These are phyloP conservation scores for Danaus chrysippus DNA, from an alignment of 2,888 invertebrate genomes.

Conservation along the genomic window DNA sequence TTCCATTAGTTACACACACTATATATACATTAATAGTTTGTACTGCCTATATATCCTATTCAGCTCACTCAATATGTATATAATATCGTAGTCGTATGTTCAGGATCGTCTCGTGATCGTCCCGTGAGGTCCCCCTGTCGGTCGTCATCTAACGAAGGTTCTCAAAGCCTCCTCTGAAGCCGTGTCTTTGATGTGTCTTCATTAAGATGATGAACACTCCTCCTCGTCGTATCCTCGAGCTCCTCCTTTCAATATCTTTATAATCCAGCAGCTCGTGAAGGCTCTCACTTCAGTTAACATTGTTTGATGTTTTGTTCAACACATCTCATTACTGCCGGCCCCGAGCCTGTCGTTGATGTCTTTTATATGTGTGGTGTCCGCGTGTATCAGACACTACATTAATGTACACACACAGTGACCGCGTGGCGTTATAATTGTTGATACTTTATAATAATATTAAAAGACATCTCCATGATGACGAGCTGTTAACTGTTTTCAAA, in stretches of 20 bases:
- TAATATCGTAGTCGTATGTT: no score
- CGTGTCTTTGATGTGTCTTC: slow-evolving; percentile 58
- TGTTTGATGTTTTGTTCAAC: no score
- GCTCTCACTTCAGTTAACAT: no score
- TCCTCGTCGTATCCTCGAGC: slow-evolving; percentile 19
- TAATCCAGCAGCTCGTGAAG: background rate
- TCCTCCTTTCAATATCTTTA: slow-evolving; percentile 15
- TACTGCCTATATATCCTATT: no score
- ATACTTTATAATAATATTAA: no score
- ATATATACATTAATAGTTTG: no score
- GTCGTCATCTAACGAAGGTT: slow-evolving; percentile 33
- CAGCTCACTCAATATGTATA: no score
- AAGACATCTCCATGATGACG: no score
- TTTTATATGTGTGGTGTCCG: slow-evolving; percentile 39
- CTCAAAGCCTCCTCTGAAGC: slow-evolving; percentile 40
- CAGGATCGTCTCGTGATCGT: slow-evolving; percentile 44
- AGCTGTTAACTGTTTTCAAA: no score
- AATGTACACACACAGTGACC: no score
- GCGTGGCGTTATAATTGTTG: no score
- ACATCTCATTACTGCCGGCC: background rate
- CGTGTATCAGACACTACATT: slow-evolving; percentile 3
- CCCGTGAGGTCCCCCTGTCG: slow-evolving; percentile 44
- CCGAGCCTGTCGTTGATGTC: slow-evolving; percentile 51
- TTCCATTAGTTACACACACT: slow-evolving; percentile 39
- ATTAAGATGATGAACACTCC: slow-evolving; percentile 57